Base-by-base conservation (phyloP, 2,797 vertebrate genomes). In the Naso thynnoides region DNA sequence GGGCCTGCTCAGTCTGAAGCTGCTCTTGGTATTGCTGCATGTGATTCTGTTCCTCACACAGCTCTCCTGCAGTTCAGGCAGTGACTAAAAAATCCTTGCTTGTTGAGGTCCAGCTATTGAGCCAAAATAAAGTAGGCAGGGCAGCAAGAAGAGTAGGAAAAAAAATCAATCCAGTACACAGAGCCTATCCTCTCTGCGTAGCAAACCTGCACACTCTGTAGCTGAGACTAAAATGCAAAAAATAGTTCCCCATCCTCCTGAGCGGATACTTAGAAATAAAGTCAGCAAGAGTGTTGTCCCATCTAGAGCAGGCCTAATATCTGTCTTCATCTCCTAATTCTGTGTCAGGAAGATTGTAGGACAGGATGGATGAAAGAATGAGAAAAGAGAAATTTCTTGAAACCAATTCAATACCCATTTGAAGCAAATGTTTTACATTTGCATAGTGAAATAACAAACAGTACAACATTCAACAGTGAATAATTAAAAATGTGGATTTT, bases 61-160 rank as follows among this genome's bases (percentile, higher is more conserved):
- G 86, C 86, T 95, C 94, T 96, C 91, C 90, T 92, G 92, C 83
- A 91, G 93, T 91, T 94, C 93, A 90, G 94, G 94, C 93, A 95
- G 94, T 85, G 92, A 94, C 92, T 95, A 93, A 95, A 93, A 97
- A 91, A 96, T 95, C 91, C 93, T 95, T 94, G 95, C 92, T 96
- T 94, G 93, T 95, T 95, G 95, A 95, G 92, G 94, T 96, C 96
- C 94, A 97, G 94, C 95, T 97, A 96, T 94, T 94, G 94, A 97
- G 96, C 94, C 94, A 95, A 94, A 96, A n/a, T n/a, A 95, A 86
- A 95, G 94, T 93, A 96, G 95, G 95, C 92, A 96, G 95, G 93
- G 95, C 93, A 47, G 91, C 60, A 78, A 88, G 91, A 91, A 91
- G 93, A 95, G 93, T 90, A 85, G 86, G 90, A 36, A 36, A 36